A percentile compares a stretch with the other conserved stretches of the same genome.
phyloP scores from a whole-genome alignment of 2,888 invertebrate genomes.

The Stenodera caucasica region DNA sequence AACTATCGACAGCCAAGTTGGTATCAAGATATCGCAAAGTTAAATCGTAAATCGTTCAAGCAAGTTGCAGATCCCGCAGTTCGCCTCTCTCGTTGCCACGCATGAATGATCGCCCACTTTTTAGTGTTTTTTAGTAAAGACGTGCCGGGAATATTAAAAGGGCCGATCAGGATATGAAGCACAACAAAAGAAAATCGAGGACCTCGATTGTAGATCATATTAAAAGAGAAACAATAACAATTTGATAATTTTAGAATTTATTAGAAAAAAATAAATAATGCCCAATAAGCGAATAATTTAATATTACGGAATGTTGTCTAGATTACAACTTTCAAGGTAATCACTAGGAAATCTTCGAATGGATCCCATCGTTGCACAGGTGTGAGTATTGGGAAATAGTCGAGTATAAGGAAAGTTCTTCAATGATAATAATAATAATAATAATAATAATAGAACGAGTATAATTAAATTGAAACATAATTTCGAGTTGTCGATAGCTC shows the following conservation, averaged over 20 bases:
- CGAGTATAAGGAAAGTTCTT: background rate
- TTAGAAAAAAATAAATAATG: too few relatives aligned
- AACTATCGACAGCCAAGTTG: constrained; percentile 33
- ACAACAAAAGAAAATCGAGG: background rate
- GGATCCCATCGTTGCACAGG: too few relatives aligned
- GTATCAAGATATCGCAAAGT: constrained; percentile 51
- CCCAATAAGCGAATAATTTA: too few relatives aligned
- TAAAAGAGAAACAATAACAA: background rate
- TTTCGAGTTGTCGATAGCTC: background rate
- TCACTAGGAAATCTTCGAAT: background rate
- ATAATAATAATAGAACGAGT: too few relatives aligned
- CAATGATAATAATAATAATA: too few relatives aligned
- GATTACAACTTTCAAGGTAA: background rate
- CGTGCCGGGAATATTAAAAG: constrained; percentile 36
- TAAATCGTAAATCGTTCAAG: constrained; percentile 48
- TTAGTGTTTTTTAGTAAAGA: constrained; percentile 39
- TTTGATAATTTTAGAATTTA: too few relatives aligned
- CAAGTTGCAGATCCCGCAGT: constrained; percentile 44
- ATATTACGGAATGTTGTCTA: constrained; percentile 2
- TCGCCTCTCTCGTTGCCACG: constrained; percentile 44
- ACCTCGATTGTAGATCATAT: background rate
- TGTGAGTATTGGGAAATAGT: background rate
- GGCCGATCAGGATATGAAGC: background rate
- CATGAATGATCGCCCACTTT: constrained; percentile 47
- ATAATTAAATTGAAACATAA: background rate